phyloP scores from a whole-genome alignment of 2,888 invertebrate genomes.

The Macrostomum cliftonense region DNA sequence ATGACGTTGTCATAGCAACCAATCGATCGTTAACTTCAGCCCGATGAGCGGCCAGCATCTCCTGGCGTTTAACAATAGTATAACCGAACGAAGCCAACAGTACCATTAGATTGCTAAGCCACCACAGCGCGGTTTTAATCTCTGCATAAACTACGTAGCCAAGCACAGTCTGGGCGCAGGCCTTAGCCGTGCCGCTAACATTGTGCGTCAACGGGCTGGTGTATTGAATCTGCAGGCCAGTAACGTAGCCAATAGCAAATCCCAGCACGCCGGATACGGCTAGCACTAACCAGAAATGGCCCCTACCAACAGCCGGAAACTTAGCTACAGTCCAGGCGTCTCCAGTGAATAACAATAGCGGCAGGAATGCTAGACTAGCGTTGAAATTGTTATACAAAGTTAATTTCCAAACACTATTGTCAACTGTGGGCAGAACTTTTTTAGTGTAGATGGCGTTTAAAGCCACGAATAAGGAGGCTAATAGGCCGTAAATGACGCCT shows the following conservation, averaged over 20 bases:
- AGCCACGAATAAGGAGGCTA: slow-evolving; percentile 73
- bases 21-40: no score
- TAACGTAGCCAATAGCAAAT: slow-evolving; percentile 85
- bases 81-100: slow-evolving; percentile 68
- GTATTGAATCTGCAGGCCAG: slow-evolving; percentile 83
- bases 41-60: slow-evolving; percentile 48
- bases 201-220: slow-evolving; percentile 96
- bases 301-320: no score
- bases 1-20: no score
- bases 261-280: slow-evolving; percentile 73
- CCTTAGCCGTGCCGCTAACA: slow-evolving; percentile 95
- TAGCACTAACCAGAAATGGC: slow-evolving; percentile 62
- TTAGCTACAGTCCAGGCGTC: slow-evolving; percentile 43
- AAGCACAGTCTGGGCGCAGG: slow-evolving; percentile 87
- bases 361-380: slow-evolving; percentile 67
- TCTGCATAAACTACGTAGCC: slow-evolving; percentile 66
- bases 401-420: slow-evolving; percentile 75
- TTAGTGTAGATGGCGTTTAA: slow-evolving; percentile 88
- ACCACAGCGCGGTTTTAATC: slow-evolving; percentile 57
- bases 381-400: slow-evolving; percentile 92
- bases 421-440: slow-evolving; percentile 59
- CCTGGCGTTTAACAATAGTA: slow-evolving; percentile 67
- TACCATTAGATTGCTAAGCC: slow-evolving; percentile 76
- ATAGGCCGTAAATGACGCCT: slow-evolving; percentile 74
- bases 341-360: slow-evolving; percentile 63